Evolutionary conservation across 2,113 vertebrate genomes (phyloP).

Genomic region (Alosa alosa): DNA sequence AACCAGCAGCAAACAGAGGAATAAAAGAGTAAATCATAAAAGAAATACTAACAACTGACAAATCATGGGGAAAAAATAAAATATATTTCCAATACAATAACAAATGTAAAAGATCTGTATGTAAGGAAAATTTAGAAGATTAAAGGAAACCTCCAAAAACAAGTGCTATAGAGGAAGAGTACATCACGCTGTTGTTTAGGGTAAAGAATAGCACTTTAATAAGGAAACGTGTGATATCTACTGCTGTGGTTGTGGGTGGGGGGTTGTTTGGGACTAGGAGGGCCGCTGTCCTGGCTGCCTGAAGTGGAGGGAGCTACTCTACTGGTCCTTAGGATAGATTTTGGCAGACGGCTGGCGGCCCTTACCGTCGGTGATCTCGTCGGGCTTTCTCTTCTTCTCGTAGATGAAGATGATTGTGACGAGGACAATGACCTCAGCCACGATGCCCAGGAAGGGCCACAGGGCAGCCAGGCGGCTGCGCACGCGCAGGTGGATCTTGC

Average conservation of each 20-base stretch:
- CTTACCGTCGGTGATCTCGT: slow-evolving; percentile 88
- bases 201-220: not conserved
- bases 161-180: not conserved
- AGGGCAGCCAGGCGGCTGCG: slow-evolving; percentile 89
- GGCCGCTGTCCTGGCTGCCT: not conserved
- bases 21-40: slow-evolving; percentile 74
- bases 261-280: not conserved
- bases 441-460: slow-evolving; percentile 97
- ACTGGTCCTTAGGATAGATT: not conserved
- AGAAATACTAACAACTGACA: slow-evolving; percentile 43
- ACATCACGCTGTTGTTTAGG: not conserved
- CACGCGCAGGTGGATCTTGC: slow-evolving; percentile 75
- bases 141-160: not conserved
- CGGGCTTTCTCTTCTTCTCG: slow-evolving; percentile 93
- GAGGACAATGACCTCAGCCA: slow-evolving; percentile 90
- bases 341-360: not conserved
- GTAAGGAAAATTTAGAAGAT: not conserved
- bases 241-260: not conserved
- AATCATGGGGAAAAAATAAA: not conserved
- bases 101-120: not conserved
- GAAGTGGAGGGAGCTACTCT: not conserved
- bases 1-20: slow-evolving; percentile 80
- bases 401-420: slow-evolving; percentile 96
- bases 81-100: not conserved
- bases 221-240: not conserved